Percentiles rank a stretch among this genome's conserved stretches.
phyloP scores from a whole-genome alignment of 2,888 invertebrate genomes.

The Galeopsomyia nigrocyanea region DNA sequence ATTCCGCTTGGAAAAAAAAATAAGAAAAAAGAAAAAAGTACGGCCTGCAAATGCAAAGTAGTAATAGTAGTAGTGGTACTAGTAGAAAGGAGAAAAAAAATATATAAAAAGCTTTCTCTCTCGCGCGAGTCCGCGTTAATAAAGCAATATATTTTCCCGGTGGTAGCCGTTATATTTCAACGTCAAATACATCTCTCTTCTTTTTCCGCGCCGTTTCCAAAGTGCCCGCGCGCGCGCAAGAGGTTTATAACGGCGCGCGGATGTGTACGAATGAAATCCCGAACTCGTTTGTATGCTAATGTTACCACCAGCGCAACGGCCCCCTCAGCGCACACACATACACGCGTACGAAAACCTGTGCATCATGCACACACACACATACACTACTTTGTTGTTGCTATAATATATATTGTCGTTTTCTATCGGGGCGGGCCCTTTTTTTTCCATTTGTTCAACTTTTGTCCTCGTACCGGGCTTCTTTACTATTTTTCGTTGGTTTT shows the following conservation, averaged over 20 bases:
- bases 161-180: slow-evolving; percentile 46
- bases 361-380: neutral
- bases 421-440: no score
- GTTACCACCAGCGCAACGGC: slow-evolving; percentile 14
- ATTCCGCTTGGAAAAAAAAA: slow-evolving; percentile 26
- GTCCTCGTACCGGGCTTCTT: no score
- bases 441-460: no score
- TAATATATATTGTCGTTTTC: neutral
- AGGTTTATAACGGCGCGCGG: slow-evolving; percentile 41
- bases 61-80: slow-evolving; percentile 1
- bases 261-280: slow-evolving; percentile 58
- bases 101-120: neutral
- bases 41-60: slow-evolving; percentile 30
- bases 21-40: neutral
- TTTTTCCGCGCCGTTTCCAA: slow-evolving; percentile 14
- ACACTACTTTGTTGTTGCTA: slow-evolving; percentile 5
- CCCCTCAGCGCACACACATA: neutral
- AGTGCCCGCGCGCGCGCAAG: slow-evolving; percentile 27
- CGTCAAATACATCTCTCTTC: slow-evolving; percentile 40
- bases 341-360: neutral
- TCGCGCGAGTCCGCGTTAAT: slow-evolving; percentile 22
- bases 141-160: slow-evolving; percentile 40
- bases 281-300: slow-evolving; percentile 64
- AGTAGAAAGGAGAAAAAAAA: neutral
- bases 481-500: no score